phyloP scores from a whole-genome alignment of 2,888 invertebrate species.

The Priocnemis perturbator region DNA sequence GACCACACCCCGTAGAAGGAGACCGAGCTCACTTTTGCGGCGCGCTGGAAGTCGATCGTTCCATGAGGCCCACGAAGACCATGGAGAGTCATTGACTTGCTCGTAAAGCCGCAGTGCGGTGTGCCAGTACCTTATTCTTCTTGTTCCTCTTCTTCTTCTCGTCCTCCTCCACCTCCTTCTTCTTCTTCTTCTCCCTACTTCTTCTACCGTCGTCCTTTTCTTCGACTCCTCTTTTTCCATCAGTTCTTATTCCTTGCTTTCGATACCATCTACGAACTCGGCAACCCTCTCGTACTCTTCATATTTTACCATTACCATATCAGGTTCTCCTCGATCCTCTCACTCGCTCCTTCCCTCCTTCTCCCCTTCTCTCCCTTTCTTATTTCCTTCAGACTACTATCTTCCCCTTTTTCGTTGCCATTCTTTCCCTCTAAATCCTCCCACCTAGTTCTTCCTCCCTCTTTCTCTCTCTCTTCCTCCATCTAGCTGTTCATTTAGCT shows the following conservation, averaged over 20 bases:
- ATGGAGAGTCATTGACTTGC: conserved; percentile 60
- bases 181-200: conserved; percentile 29
- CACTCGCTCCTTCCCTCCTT: conserved; percentile 18
- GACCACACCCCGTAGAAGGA: conserved; percentile 60
- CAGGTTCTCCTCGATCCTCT: conserved; percentile 57
- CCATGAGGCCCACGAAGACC: conserved; percentile 34
- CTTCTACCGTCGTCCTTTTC: conserved; percentile 35
- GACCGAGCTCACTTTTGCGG: conserved; percentile 42
- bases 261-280: conserved; percentile 62
- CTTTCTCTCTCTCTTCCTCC: too few species aligned
- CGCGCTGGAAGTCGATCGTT: conserved; percentile 37
- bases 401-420: conserved; percentile 8
- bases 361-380: conserved; percentile 3
- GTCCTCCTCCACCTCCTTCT: too few species aligned
- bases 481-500: conserved; percentile 24
- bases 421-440: neutral
- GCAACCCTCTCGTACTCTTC: conserved; percentile 58
- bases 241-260: conserved; percentile 56
- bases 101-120: conserved; percentile 59
- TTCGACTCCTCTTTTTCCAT: conserved; percentile 48
- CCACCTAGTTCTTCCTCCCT: too few species aligned
- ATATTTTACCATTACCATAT: conserved; percentile 65
- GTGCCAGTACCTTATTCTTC: conserved; percentile 48
- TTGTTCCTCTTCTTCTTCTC: conserved; percentile 41
- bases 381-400: conserved; percentile 2